phyloP scores from a whole-genome alignment of 2,888 invertebrate genomes.

The Steinernema scapterisci region DNA sequence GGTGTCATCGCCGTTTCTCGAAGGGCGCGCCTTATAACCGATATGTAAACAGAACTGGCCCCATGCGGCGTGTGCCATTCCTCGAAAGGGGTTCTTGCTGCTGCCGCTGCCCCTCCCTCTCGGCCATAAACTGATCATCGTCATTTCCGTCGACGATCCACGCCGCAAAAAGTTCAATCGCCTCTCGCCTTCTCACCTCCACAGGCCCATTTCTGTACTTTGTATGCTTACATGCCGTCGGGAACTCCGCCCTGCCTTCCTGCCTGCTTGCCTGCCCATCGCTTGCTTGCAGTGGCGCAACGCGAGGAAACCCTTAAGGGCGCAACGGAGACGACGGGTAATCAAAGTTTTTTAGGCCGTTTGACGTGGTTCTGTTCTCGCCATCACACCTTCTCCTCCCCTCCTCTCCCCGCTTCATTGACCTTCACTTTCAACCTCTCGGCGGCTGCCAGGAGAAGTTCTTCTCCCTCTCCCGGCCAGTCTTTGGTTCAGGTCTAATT shows the following conservation, averaged over 20 bases:
- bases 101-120: no score
- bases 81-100: background rate
- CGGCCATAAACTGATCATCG: background rate
- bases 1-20: background rate
- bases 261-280: no score
- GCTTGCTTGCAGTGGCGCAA: background rate
- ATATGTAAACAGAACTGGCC: constrained; percentile 9
- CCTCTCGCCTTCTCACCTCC: background rate
- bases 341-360: constrained; percentile 7
- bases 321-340: background rate
- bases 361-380: background rate
- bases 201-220: no score
- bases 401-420: background rate
- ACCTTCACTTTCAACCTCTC: constrained; percentile 16
- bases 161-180: background rate
- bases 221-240: no score
- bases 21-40: constrained; percentile 16
- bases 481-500: background rate
- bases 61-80: background rate
- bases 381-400: background rate
- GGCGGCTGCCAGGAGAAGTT: background rate
- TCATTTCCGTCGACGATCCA: background rate
- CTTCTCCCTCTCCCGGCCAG: background rate
- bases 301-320: constrained; percentile 26
- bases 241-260: background rate